Conservation (phyloP, 2,113 vertebrate genomes). For the Prionailurus bengalensis region DNA sequence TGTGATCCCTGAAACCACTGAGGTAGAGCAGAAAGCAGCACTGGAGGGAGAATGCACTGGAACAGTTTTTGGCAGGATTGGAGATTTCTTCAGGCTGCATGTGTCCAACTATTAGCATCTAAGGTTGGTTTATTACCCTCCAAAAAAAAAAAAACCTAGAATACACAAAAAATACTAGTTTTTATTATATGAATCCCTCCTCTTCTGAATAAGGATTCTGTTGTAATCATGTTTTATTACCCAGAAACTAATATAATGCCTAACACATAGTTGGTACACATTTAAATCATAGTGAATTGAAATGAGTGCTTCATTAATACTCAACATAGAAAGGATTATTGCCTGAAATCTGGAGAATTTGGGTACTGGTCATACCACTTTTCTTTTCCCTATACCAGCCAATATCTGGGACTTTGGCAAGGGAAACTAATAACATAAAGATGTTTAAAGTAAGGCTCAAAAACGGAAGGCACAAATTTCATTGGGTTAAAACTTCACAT, state of each 20-base stretch:
- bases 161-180: conserved; percentile 1
- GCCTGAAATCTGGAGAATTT: background rate
- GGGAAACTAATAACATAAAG: background rate
- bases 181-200: background rate
- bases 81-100: background rate
- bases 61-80: background rate
- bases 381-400: background rate
- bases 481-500: background rate
- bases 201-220: background rate
- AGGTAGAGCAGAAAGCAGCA: background rate
- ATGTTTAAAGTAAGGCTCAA: background rate
- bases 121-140: background rate
- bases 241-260: background rate
- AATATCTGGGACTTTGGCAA: background rate
- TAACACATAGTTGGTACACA: background rate
- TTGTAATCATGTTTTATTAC: conserved; percentile 60
- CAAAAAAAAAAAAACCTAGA: background rate
- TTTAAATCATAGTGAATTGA: conserved; percentile 4
- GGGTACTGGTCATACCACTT: background rate
- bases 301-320: background rate
- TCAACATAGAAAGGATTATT: background rate
- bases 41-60: background rate
- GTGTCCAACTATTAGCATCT: background rate
- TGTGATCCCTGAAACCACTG: background rate
- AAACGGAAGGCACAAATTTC: background rate